Percentiles rank a stretch among this genome's conserved stretches.
Evolutionary conservation across 2,888 invertebrate genomes (phyloP).

Genomic region (Hermaeophaga mercurialis): DNA sequence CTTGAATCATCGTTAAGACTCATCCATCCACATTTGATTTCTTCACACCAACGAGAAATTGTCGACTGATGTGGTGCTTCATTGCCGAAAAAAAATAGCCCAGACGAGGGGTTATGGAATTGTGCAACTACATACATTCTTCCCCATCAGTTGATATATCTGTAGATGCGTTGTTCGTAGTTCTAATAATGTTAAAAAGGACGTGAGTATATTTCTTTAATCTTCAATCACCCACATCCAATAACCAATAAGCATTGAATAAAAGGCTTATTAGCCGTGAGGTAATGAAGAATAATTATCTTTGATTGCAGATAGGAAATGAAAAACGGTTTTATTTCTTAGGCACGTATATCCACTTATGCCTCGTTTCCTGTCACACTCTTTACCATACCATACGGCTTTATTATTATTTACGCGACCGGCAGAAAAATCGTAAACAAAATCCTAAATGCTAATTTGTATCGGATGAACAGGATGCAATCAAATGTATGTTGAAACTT

Average conservation of each 20-base stretch:
- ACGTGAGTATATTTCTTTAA: too few relatives aligned
- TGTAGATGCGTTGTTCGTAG: too few relatives aligned
- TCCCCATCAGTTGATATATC: too few relatives aligned
- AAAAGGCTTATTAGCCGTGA: background rate
- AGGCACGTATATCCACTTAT: conserved; percentile 2
- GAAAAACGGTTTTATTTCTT: conserved; percentile 7
- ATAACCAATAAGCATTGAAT: background rate
- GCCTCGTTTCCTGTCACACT: conserved; percentile 8
- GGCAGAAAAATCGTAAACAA: background rate
- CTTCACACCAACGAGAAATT: too few relatives aligned
- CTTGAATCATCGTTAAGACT: too few relatives aligned
- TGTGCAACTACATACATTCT: too few relatives aligned
- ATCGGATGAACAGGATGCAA: background rate
- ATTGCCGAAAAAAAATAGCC: too few relatives aligned
- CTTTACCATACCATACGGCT: background rate
- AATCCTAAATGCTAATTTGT: background rate
- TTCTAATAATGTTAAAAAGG: too few relatives aligned
- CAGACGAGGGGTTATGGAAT: too few relatives aligned
- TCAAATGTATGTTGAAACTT: background rate
- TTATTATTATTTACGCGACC: background rate
- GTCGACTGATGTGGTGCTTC: too few relatives aligned
- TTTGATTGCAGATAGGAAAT: conserved; percentile 1
- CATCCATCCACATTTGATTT: too few relatives aligned
- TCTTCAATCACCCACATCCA: background rate
- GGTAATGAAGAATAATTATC: background rate